phyloP scores from a whole-genome alignment of 2,797 vertebrate genomes.

The Momotus momota region DNA sequence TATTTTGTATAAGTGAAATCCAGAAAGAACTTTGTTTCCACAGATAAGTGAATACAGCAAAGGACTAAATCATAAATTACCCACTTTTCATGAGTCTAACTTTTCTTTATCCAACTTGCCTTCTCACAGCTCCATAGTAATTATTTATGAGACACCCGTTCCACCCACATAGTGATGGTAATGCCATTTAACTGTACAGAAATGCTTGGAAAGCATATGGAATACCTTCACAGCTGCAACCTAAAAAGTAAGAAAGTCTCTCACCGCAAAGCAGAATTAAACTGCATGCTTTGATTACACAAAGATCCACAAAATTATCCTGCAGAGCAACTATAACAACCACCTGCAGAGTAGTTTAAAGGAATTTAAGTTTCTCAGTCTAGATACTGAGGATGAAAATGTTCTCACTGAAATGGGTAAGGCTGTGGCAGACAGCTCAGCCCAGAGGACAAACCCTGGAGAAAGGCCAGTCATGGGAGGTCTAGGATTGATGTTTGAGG shows the following conservation, averaged over 20 bases:
- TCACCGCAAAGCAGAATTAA: background rate
- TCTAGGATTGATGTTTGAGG: background rate
- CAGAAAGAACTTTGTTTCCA: background rate
- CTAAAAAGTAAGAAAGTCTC: background rate
- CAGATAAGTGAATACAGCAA: background rate
- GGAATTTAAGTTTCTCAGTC: background rate
- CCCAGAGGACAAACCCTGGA: background rate
- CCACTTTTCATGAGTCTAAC: background rate
- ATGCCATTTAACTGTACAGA: background rate
- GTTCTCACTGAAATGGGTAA: background rate
- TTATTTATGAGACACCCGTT: background rate
- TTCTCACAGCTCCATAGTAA: background rate
- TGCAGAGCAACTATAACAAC: background rate
- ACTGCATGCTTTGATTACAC: background rate
- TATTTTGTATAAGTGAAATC: background rate
- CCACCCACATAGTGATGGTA: background rate
- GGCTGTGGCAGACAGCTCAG: background rate
- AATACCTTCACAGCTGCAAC: background rate
- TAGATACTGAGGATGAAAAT: background rate
- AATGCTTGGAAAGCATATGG: background rate
- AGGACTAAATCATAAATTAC: background rate
- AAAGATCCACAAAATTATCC: conserved; percentile 4
- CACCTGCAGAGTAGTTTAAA: background rate
- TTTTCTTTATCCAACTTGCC: background rate
- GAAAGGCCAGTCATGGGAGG: background rate